Evolutionary conservation across 2,888 invertebrate genomes (phyloP).

Genomic region (Zaprionus obscuricornis): DNA sequence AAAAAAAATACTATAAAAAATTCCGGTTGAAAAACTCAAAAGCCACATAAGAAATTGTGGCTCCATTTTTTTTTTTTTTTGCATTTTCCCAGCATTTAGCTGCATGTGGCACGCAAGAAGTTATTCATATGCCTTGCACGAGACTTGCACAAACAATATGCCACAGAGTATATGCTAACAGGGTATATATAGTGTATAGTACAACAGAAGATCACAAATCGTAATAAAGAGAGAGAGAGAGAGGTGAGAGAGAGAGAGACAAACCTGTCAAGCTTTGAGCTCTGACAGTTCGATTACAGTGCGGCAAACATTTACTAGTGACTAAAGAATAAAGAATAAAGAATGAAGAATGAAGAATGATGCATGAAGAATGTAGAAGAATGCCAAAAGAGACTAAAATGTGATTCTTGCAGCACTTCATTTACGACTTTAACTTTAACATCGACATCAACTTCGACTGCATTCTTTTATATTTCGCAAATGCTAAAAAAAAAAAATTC

Average conservation of each 20-base stretch:
- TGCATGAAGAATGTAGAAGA: too few relatives aligned
- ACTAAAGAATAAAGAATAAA: too few relatives aligned
- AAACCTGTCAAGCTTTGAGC: slow-evolving; percentile 35
- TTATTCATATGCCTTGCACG: slow-evolving; percentile 63
- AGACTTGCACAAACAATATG: too few relatives aligned
- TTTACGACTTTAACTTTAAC: slow-evolving; percentile 24
- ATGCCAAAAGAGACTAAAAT: slow-evolving; percentile 9
- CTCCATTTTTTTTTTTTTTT: slow-evolving; percentile 1
- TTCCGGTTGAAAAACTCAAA: too few relatives aligned
- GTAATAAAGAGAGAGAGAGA: not conserved
- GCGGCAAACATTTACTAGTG: slow-evolving; percentile 35
- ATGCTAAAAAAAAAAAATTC: slow-evolving; percentile 65
- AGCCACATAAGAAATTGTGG: slow-evolving; percentile 7
- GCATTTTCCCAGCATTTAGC: too few relatives aligned
- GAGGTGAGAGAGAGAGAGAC: slow-evolving; percentile 9
- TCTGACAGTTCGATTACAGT: slow-evolving; percentile 61
- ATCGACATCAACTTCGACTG: slow-evolving; percentile 45
- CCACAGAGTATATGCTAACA: too few relatives aligned
- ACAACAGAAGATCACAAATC: too few relatives aligned
- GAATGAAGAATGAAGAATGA: too few relatives aligned
- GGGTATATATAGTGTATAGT: too few relatives aligned
- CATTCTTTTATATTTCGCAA: slow-evolving; percentile 74
- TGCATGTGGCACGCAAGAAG: slow-evolving; percentile 75
- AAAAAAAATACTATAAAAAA: not conserved
- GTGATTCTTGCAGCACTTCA: slow-evolving; percentile 35